phyloP scores from a whole-genome alignment of 2,888 invertebrate genomes.

The Trissolcus japonicus region DNA sequence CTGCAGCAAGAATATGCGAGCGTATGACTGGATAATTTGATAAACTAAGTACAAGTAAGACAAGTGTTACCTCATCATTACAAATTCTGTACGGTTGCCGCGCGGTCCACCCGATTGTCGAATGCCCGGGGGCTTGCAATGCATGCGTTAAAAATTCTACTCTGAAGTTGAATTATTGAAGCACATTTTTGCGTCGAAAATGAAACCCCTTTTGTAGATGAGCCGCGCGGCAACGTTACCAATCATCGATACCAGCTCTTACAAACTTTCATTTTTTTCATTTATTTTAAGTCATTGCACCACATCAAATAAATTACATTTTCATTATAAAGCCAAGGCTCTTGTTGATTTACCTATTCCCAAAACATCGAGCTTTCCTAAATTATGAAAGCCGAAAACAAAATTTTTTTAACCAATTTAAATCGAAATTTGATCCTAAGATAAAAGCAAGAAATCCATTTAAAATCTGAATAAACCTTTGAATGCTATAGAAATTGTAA shows the following conservation, averaged over 20 bases:
- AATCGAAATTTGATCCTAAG: not conserved
- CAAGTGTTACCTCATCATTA: slow-evolving; percentile 77
- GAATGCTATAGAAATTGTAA: too few species aligned
- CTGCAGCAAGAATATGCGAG: slow-evolving; percentile 75
- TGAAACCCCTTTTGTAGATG: slow-evolving; percentile 51
- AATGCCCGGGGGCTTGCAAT: not conserved
- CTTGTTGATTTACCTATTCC: slow-evolving; percentile 12
- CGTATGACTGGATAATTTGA: slow-evolving; percentile 77
- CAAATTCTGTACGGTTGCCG: slow-evolving; percentile 69
- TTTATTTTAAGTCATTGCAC: slow-evolving; percentile 77
- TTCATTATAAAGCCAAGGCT: slow-evolving; percentile 72
- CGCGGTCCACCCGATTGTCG: slow-evolving; percentile 63
- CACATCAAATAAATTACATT: slow-evolving; percentile 78
- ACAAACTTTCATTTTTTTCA: slow-evolving; percentile 76
- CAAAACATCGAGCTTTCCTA: not conserved
- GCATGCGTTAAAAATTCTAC: too few species aligned
- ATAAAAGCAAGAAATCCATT: too few species aligned
- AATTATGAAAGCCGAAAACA: not conserved
- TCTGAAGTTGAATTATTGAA: too few species aligned
- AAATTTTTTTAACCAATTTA: not conserved
- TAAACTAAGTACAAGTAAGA: slow-evolving; percentile 77
- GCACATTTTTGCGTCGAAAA: not conserved
- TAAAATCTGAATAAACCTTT: too few species aligned
- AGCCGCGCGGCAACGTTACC: slow-evolving; percentile 67
- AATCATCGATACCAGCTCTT: slow-evolving; percentile 75